A percentile compares a stretch with the other conserved stretches of the same genome.
phyloP scores from a whole-genome alignment of 2,797 vertebrate genomes.

The Ceryle rudis region DNA sequence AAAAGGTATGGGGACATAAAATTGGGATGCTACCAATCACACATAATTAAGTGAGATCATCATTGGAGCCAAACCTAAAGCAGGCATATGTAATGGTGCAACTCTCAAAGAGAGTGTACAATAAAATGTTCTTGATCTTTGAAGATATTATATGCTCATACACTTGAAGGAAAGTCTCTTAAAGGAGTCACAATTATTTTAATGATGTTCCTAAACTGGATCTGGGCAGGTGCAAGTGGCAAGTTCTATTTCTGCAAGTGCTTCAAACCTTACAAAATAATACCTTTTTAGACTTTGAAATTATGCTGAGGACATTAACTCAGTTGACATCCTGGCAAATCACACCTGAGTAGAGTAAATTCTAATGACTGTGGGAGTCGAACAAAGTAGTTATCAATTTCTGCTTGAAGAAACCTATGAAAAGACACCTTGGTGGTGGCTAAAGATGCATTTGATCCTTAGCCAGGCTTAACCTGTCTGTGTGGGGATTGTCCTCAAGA shows the following conservation, averaged over 20 bases:
- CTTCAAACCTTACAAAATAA: not conserved
- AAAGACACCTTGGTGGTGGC: not conserved
- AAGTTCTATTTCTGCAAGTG: not conserved
- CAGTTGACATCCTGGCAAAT: not conserved
- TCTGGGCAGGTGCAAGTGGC: not conserved
- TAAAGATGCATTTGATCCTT: not conserved
- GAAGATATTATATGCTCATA: not conserved
- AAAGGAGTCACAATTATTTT: not conserved
- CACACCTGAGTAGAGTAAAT: not conserved
- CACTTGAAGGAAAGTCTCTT: not conserved
- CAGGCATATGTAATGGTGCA: not conserved
- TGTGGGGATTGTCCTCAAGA: not conserved
- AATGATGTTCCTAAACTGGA: not conserved
- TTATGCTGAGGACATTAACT: not conserved
- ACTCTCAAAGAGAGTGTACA: not conserved
- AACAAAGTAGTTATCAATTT: not conserved
- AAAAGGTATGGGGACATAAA: not conserved
- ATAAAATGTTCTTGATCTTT: not conserved
- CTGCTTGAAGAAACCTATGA: not conserved
- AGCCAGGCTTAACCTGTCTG: not conserved
- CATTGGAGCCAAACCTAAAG: not conserved
- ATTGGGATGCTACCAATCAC: not conserved
- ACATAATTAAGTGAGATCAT: not conserved
- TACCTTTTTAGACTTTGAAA: not conserved
- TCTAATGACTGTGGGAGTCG: not conserved